These are phyloP conservation scores for Sisyra terminalis DNA, from an alignment of 2,888 invertebrate genomes.

Conservation along the genomic window DNA sequence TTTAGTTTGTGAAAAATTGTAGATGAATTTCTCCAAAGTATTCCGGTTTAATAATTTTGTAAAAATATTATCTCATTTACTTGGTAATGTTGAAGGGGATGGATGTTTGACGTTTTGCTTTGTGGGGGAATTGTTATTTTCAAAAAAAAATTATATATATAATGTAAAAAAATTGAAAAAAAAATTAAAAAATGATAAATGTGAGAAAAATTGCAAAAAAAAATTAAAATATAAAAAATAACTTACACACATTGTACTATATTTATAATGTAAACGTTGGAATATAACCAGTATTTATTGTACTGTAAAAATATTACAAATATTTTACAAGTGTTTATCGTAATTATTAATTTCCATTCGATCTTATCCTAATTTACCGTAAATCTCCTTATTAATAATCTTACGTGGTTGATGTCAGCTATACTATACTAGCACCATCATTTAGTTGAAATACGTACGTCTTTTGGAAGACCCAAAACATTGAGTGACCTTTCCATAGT, in stretches of 20 bases:
- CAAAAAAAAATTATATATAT: slow-evolving; percentile 14
- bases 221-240: slow-evolving; percentile 18
- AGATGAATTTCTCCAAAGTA: no score
- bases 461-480: no score
- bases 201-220: slow-evolving; percentile 6
- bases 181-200: slow-evolving; percentile 24
- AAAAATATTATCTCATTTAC: no score
- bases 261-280: slow-evolving; percentile 36
- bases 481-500: no score
- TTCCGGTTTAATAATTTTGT: no score
- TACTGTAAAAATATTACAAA: slow-evolving; percentile 25
- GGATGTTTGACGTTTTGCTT: slow-evolving; percentile 32
- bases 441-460: no score
- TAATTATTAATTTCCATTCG: no score
- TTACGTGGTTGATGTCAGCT: no score
- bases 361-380: no score
- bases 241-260: slow-evolving; percentile 27
- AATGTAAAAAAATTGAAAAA: slow-evolving; percentile 31
- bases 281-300: slow-evolving; percentile 36
- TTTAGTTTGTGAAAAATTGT: no score
- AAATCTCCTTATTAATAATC: no score
- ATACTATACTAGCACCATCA: no score
- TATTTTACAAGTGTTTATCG: slow-evolving; percentile 10
- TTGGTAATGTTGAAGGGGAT: slow-evolving; percentile 23
- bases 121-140: slow-evolving; percentile 36